Conservation (phyloP, 64 coral and sea anemone genomes). For the Exaiptasia diaphana region DNA sequence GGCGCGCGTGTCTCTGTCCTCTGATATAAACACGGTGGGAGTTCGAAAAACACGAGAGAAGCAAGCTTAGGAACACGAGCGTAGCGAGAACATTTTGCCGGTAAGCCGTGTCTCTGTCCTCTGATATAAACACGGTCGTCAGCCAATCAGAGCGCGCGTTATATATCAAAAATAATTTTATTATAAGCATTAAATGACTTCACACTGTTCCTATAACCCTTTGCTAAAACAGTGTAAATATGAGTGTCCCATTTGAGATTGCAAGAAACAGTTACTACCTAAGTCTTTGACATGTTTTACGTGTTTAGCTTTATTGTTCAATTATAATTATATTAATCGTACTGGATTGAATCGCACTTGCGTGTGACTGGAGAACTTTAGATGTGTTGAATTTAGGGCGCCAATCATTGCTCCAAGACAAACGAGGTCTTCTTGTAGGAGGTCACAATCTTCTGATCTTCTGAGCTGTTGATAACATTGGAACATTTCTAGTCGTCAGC, state of each 20-base stretch:
- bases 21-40: no score
- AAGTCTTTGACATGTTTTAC: constrained; percentile 5
- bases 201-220: constrained; percentile 12
- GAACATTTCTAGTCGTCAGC: constrained; percentile 52
- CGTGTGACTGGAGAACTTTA: constrained; percentile 16
- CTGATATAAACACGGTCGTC: no score
- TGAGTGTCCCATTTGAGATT: constrained; percentile 21
- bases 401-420: constrained; percentile 28
- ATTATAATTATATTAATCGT: constrained; percentile 29
- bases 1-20: no score
- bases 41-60: no score
- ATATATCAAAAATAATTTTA: not conserved
- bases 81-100: no score
- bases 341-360: not conserved
- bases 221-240: constrained; percentile 17
- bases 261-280: not conserved
- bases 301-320: not conserved
- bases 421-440: constrained; percentile 46
- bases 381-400: not conserved
- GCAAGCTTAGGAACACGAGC: no score
- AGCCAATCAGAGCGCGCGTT: no score
- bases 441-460: constrained; percentile 22
- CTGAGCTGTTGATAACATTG: constrained; percentile 20
- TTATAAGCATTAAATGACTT: constrained; percentile 1
- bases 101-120: no score